phyloP scores from a whole-genome alignment of 92 coral and sea anemone genomes.

The Pocillopora grandis region DNA sequence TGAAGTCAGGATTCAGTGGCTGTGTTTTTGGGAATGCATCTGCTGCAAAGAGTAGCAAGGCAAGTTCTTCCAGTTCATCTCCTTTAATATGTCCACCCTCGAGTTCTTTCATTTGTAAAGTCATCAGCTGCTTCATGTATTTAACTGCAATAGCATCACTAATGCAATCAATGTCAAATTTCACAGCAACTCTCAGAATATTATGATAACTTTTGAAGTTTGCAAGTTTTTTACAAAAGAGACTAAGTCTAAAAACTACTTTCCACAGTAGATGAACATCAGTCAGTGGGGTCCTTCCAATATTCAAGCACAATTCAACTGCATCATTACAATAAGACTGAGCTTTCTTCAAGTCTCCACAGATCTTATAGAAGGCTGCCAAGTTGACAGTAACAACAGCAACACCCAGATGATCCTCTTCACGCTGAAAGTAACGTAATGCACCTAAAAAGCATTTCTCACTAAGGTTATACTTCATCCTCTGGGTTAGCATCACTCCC shows the following conservation, averaged over 20 bases:
- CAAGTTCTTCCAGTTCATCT: background rate
- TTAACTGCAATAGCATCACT: background rate
- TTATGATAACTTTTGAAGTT: background rate
- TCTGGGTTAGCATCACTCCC: conserved; percentile 22
- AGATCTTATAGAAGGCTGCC: background rate
- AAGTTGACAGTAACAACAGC: conserved; percentile 3
- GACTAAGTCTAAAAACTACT: background rate
- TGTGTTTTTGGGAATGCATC: background rate
- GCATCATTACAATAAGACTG: background rate
- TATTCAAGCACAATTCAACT: background rate
- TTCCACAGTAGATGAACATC: background rate
- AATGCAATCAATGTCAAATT: background rate
- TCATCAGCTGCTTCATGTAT: background rate
- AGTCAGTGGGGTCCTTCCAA: background rate
- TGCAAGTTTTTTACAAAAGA: background rate
- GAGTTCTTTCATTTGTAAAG: too few species aligned
- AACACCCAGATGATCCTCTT: background rate
- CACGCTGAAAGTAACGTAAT: background rate
- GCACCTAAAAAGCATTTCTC: conserved; percentile 2
- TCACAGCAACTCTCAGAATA: background rate
- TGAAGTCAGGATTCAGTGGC: background rate
- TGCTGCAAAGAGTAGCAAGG: background rate
- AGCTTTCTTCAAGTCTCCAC: conserved; percentile 3
- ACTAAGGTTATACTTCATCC: background rate
- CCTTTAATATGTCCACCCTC: too few species aligned